These are phyloP conservation scores for Tenodera sinensis DNA, from an alignment of 2,888 invertebrate genomes.

Conservation along the genomic window DNA sequence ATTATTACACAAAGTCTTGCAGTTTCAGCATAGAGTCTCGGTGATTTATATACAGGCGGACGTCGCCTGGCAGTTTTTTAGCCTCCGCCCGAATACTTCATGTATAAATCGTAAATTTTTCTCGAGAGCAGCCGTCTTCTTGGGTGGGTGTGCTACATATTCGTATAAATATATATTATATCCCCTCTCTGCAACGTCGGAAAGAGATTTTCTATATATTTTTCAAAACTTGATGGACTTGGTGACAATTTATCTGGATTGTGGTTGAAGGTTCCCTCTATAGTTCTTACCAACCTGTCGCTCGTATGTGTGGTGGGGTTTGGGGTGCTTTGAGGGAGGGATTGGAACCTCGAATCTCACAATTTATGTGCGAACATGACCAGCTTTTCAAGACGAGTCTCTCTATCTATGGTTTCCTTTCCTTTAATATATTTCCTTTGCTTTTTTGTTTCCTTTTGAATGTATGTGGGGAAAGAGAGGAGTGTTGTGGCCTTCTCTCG, in stretches of 20 bases:
- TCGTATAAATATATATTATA: constrained; percentile 13
- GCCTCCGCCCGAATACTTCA: background rate
- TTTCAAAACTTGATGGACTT: constrained; percentile 23
- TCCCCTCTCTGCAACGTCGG: background rate
- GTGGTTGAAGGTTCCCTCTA: constrained; percentile 1
- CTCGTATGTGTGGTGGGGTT: background rate
- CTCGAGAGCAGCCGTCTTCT: background rate
- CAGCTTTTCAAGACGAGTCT: constrained; percentile 26
- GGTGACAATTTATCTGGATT: constrained; percentile 29
- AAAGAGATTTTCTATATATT: constrained; percentile 19
- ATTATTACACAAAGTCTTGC: background rate
- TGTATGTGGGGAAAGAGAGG: background rate
- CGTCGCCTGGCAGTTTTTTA: background rate
- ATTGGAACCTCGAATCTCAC: constrained; percentile 24
- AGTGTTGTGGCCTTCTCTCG: background rate
- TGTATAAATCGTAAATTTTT: constrained; percentile 5
- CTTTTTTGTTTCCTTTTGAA: background rate
- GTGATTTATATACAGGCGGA: background rate
- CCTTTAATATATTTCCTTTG: background rate
- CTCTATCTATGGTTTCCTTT: background rate
- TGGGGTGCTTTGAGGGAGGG: background rate
- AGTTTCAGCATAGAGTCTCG: background rate
- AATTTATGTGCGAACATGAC: constrained; percentile 33
- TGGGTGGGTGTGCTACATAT: background rate
- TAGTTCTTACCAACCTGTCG: background rate